Percentiles rank a stretch among this genome's conserved stretches.
phyloP scores from a whole-genome alignment of 2,113 vertebrate genomes.

The Zingel zingel region DNA sequence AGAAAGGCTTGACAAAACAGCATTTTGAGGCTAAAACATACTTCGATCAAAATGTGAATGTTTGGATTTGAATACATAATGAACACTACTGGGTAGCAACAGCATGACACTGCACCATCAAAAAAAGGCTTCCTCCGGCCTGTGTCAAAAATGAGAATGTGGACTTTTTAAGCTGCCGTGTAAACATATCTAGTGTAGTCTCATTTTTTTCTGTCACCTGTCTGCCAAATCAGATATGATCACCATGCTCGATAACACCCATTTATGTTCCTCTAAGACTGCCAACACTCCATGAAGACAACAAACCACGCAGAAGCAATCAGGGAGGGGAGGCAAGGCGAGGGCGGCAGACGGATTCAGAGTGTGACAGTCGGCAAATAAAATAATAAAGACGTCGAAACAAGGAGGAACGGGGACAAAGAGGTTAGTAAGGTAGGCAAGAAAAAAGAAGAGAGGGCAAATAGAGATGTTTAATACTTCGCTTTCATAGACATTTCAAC shows the following conservation, averaged over 20 bases:
- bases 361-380: background rate
- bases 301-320: constrained; percentile 54
- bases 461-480: constrained; percentile 16
- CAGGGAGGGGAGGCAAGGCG: background rate
- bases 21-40: too few relatives aligned
- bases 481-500: constrained; percentile 35
- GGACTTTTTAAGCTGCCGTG: background rate
- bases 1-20: too few relatives aligned
- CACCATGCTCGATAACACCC: constrained; percentile 64
- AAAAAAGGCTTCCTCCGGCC: background rate
- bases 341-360: background rate
- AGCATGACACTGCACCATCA: too few relatives aligned
- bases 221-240: constrained; percentile 74
- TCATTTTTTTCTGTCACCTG: constrained; percentile 55
- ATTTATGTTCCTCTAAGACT: constrained; percentile 59
- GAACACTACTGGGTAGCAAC: too few relatives aligned
- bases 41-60: too few relatives aligned
- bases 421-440: background rate
- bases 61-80: too few relatives aligned
- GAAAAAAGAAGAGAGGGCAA: background rate
- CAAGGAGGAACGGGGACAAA: background rate
- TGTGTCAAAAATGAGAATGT: background rate
- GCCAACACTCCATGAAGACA: constrained; percentile 73
- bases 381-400: constrained; percentile 10
- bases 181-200: background rate